A percentile compares a stretch with the other conserved stretches of the same genome.
phyloP scores from a whole-genome alignment of 2,797 vertebrate species.

The Falco berigora region DNA sequence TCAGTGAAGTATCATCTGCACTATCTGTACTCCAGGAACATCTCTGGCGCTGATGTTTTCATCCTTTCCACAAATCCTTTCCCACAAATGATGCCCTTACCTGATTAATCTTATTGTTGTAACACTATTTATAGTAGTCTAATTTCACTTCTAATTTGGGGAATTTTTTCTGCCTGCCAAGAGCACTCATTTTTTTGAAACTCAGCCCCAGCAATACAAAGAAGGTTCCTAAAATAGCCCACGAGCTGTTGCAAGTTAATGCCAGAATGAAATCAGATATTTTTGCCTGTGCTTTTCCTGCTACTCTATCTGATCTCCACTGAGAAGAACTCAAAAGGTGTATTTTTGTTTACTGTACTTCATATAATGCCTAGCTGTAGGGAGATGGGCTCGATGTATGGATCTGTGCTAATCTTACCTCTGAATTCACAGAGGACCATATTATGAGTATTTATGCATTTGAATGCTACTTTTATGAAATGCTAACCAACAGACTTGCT shows the following conservation, averaged over 20 bases:
- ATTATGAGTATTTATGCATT: neutral
- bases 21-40: neutral
- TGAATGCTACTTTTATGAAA: neutral
- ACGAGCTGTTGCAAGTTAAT: neutral
- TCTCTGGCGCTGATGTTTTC: neutral
- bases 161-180: neutral
- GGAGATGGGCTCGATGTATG: neutral
- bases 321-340: neutral
- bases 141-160: neutral
- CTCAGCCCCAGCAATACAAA: neutral
- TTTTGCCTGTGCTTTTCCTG: neutral
- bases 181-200: neutral
- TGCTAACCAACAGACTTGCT: neutral
- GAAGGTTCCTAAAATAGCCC: neutral
- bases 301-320: neutral
- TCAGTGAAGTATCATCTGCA: neutral
- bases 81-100: neutral
- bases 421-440: neutral
- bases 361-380: neutral
- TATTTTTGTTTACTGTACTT: neutral
- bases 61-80: too few relatives aligned
- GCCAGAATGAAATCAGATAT: conserved; percentile 10
- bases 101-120: neutral
- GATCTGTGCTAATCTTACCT: neutral
- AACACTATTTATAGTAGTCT: neutral